Conservation (phyloP, 2,888 invertebrate genomes). For the Trisateles emortualis region DNA sequence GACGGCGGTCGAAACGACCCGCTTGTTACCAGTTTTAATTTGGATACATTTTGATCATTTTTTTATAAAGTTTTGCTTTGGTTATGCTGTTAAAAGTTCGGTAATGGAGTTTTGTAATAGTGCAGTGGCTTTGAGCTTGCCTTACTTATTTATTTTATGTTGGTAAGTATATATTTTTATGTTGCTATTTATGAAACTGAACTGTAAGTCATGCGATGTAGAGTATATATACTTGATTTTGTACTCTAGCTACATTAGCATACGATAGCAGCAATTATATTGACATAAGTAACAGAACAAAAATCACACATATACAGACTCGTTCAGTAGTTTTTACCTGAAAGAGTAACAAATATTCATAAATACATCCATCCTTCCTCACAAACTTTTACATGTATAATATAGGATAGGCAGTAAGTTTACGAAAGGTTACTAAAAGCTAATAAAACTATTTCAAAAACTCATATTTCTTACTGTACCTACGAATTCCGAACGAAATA, state of each 20-base stretch:
- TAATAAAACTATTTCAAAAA: not conserved
- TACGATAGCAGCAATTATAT: too few species aligned
- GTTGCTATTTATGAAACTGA: not conserved
- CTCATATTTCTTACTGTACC: slow-evolving; percentile 6
- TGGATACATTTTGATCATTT: slow-evolving; percentile 37
- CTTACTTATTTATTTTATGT: not conserved
- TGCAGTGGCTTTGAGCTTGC: not conserved
- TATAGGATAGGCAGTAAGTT: too few species aligned
- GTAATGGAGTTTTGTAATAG: slow-evolving; percentile 14
- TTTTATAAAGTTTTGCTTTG: slow-evolving; percentile 15
- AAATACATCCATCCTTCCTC: too few species aligned
- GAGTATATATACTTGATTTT: too few species aligned
- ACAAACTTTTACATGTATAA: too few species aligned
- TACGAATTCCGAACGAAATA: slow-evolving; percentile 10
- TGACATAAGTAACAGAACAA: too few species aligned
- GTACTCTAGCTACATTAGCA: too few species aligned
- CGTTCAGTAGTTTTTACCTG: too few species aligned
- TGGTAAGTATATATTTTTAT: not conserved
- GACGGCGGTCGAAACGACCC: slow-evolving; percentile 47
- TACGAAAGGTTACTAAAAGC: too few species aligned
- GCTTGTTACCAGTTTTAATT: slow-evolving; percentile 37
- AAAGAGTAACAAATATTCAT: too few species aligned
- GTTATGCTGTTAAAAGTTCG: slow-evolving; percentile 18
- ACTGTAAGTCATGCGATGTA: not conserved
- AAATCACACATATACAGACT: too few species aligned